Conservation (phyloP, 2,113 vertebrate species). For the Heptranchias perlo region DNA sequence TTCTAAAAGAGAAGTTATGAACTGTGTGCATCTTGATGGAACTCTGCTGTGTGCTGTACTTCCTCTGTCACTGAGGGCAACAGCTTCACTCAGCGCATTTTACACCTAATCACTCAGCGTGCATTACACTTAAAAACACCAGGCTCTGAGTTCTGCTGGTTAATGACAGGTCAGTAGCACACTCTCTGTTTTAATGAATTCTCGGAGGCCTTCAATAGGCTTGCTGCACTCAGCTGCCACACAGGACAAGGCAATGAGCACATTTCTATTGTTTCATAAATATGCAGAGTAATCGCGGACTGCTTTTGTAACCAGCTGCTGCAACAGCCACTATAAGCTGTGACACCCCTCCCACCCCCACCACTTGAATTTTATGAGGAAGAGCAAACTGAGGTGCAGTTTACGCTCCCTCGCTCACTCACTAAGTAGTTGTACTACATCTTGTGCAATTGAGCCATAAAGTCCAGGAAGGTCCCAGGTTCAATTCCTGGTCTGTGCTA, state of each 20-base stretch:
- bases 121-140: neutral
- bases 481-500: neutral
- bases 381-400: neutral
- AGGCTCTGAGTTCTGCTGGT: neutral
- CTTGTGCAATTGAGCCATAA: neutral
- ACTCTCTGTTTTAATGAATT: neutral
- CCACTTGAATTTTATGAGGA: neutral
- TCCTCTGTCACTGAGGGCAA: neutral
- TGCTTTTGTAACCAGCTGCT: neutral
- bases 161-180: neutral
- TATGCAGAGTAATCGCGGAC: neutral
- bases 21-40: neutral
- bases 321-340: neutral
- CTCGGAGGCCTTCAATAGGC: neutral
- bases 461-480: neutral
- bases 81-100: neutral
- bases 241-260: neutral
- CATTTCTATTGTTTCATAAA: neutral
- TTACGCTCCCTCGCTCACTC: neutral
- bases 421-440: neutral
- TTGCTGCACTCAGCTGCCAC: neutral
- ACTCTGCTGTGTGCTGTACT: neutral
- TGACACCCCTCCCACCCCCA: neutral
- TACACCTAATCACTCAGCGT: neutral
- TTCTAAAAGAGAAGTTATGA: neutral